A percentile compares a stretch with the other conserved stretches of the same genome.
Evolutionary conservation across 1,140 invertebrate species (phyloP).

Genomic region (Drosophila pruinosa): DNA sequence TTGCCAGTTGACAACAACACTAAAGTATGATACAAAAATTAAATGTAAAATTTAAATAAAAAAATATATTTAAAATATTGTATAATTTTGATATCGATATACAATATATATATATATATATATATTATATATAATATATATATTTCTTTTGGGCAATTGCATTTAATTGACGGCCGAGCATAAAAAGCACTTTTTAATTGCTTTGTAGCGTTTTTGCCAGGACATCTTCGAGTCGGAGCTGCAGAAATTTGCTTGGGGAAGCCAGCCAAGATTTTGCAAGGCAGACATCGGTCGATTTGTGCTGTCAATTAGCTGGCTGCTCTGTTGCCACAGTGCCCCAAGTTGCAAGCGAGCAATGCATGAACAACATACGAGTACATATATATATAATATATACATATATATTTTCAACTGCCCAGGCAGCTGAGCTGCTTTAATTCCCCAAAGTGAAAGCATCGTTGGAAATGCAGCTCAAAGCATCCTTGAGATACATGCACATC

Average conservation of each 20-base stretch:
- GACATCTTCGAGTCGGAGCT: background rate
- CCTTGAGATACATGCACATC: conserved; percentile 15
- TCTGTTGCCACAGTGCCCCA: background rate
- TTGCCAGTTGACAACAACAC: too few relatives aligned
- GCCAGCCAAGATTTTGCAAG: background rate
- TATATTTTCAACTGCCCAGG: conserved; percentile 7
- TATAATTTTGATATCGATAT: too few relatives aligned
- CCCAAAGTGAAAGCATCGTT: conserved; percentile 31
- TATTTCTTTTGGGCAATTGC: background rate
- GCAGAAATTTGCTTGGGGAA: background rate
- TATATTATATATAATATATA: too few relatives aligned
- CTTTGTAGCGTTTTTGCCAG: too few relatives aligned
- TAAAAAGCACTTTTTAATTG: background rate
- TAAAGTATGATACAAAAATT: too few relatives aligned
- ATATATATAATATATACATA: background rate
- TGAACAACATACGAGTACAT: background rate
- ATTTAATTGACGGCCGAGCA: background rate
- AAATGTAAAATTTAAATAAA: too few relatives aligned
- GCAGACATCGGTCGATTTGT: conserved; percentile 26
- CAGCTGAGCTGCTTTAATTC: conserved; percentile 18
- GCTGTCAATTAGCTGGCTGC: conserved; percentile 17
- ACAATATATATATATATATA: too few relatives aligned
- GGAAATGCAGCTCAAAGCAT: background rate
- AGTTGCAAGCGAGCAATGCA: too few relatives aligned
- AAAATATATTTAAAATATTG: too few relatives aligned